Evolutionary conservation across 2,113 vertebrate genomes (phyloP).

Genomic region (Saguinus midas): DNA sequence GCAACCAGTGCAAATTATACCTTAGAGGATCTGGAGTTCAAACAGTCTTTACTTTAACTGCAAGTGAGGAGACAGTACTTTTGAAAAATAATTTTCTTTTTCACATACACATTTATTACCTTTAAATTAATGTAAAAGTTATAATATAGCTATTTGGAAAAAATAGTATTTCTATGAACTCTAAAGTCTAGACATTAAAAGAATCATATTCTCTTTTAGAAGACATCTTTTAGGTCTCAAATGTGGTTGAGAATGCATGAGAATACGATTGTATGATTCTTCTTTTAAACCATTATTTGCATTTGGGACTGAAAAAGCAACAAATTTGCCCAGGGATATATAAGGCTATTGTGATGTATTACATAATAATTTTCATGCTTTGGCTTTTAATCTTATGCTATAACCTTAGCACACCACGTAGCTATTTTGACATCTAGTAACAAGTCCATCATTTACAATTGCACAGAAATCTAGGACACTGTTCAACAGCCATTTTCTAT

Average conservation of each 20-base stretch:
- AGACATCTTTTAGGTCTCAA: neutral
- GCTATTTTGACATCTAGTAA: neutral
- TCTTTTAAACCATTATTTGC: neutral
- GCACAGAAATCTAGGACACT: neutral
- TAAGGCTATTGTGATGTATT: neutral
- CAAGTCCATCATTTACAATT: neutral
- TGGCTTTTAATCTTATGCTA: neutral
- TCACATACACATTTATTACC: neutral
- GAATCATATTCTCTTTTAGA: neutral
- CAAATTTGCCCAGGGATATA: neutral
- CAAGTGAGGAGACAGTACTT: neutral
- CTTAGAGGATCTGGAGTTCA: slow-evolving; percentile 55
- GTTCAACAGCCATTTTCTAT: neutral
- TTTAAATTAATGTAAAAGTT: slow-evolving; percentile 7
- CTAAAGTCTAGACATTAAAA: neutral
- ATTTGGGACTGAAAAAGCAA: neutral
- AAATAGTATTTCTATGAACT: neutral
- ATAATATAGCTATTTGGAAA: neutral
- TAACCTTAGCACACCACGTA: neutral
- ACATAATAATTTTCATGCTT: neutral
- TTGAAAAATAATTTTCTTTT: neutral
- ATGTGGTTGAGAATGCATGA: neutral
- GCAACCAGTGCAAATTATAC: slow-evolving; percentile 39
- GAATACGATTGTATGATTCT: neutral
- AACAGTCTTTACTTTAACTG: neutral